phyloP scores from a whole-genome alignment of 2,113 vertebrate genomes.

The Phaetusa simplex region DNA sequence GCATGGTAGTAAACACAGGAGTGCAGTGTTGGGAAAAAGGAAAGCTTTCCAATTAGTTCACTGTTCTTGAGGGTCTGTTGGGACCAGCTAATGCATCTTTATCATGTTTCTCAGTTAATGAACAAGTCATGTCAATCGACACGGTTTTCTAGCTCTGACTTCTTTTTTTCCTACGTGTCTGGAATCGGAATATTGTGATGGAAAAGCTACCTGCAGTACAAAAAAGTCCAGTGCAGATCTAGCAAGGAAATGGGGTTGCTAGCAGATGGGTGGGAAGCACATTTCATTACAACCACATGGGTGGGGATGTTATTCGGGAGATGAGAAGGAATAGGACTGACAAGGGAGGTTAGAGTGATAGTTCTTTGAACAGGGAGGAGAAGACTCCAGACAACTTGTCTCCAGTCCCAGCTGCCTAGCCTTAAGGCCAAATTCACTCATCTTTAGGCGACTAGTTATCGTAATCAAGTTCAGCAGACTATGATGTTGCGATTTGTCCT shows the following conservation, averaged over 20 bases:
- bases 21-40: not conserved
- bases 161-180: not conserved
- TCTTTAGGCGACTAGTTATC: slow-evolving; percentile 34
- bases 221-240: not conserved
- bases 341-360: not conserved
- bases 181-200: not conserved
- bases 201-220: not conserved
- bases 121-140: not conserved
- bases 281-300: not conserved
- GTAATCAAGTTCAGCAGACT: slow-evolving; percentile 28
- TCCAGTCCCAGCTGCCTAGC: slow-evolving; percentile 49
- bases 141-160: not conserved
- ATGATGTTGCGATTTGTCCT: not conserved
- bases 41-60: not conserved
- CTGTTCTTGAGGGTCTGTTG: not conserved
- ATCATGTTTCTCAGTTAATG: not conserved
- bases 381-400: slow-evolving; percentile 62
- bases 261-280: not conserved
- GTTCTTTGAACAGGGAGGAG: slow-evolving; percentile 39
- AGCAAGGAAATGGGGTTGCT: not conserved
- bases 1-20: not conserved
- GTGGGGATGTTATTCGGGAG: slow-evolving; percentile 6
- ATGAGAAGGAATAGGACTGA: slow-evolving; percentile 4
- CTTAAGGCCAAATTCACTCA: slow-evolving; percentile 56
- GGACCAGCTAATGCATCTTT: not conserved